A percentile compares a stretch with the other conserved stretches of the same genome.
phyloP scores from a whole-genome alignment of 2,797 vertebrate species.

The Pseudomugil tenellus region DNA sequence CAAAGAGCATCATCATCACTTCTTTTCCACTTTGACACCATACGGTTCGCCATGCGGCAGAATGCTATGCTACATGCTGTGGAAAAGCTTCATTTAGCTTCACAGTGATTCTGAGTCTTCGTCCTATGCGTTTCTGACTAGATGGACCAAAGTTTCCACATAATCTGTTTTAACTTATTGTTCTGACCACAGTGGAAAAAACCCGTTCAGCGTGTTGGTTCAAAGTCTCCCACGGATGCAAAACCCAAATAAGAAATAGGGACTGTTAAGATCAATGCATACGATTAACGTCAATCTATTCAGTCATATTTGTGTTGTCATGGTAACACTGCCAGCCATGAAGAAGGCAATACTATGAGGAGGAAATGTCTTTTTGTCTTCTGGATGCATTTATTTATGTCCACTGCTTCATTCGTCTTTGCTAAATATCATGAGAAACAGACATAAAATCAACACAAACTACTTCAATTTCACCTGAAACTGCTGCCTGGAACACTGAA shows the following conservation, averaged over 20 bases:
- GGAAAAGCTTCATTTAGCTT: background rate
- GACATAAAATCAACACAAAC: slow-evolving; percentile 43
- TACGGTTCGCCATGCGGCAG: too few relatives aligned
- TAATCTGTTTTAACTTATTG: background rate
- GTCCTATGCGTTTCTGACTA: background rate
- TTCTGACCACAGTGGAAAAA: background rate
- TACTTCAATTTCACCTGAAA: slow-evolving; percentile 12
- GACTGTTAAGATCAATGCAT: background rate
- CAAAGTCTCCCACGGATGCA: background rate
- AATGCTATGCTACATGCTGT: background rate
- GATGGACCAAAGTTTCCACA: background rate
- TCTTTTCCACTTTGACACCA: too few relatives aligned
- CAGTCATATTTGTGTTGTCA: too few relatives aligned
- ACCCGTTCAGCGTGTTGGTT: background rate
- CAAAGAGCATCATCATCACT: too few relatives aligned
- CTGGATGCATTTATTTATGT: background rate
- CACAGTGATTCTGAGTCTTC: background rate
- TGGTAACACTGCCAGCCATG: too few relatives aligned
- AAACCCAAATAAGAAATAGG: background rate
- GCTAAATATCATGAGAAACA: background rate
- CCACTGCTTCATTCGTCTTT: background rate
- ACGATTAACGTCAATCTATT: background rate
- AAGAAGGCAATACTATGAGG: background rate
- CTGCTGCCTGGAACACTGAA: slow-evolving; percentile 41
- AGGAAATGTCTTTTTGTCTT: background rate